Conservation (phyloP, 2,113 vertebrate genomes). For the Saimiri boliviensis region DNA sequence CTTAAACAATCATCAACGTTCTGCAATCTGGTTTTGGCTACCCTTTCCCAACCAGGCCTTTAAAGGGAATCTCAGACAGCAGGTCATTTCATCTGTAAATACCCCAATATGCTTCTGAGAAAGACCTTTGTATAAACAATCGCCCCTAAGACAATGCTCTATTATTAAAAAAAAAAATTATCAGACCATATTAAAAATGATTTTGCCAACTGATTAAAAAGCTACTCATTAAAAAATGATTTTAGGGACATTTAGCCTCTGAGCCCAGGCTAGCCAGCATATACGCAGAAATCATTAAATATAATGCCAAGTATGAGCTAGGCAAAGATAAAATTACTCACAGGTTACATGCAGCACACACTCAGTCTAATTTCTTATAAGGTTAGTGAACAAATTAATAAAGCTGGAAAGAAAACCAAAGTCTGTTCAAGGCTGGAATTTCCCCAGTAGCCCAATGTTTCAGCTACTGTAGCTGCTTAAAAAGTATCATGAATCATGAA, state of each 20-base stretch:
- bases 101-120: neutral
- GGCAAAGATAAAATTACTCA: conserved; percentile 38
- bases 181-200: neutral
- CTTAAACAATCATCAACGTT: neutral
- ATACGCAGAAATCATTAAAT: neutral
- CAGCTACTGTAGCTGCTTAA: neutral
- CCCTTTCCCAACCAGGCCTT: neutral
- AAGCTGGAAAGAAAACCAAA: conserved; percentile 41
- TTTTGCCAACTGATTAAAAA: neutral
- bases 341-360: neutral
- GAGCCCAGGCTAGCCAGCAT: neutral
- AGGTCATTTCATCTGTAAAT: neutral
- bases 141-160: neutral
- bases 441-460: neutral
- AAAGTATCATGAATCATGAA: neutral
- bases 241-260: neutral
- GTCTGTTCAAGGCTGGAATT: conserved; percentile 12
- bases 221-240: neutral
- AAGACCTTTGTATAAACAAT: neutral
- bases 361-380: conserved; percentile 10
- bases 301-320: conserved; percentile 23
- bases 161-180: neutral
- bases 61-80: neutral
- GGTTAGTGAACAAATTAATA: conserved; percentile 40
- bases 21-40: neutral